phyloP scores from a whole-genome alignment of 2,797 vertebrate species.

The Astyanax mexicanus region DNA sequence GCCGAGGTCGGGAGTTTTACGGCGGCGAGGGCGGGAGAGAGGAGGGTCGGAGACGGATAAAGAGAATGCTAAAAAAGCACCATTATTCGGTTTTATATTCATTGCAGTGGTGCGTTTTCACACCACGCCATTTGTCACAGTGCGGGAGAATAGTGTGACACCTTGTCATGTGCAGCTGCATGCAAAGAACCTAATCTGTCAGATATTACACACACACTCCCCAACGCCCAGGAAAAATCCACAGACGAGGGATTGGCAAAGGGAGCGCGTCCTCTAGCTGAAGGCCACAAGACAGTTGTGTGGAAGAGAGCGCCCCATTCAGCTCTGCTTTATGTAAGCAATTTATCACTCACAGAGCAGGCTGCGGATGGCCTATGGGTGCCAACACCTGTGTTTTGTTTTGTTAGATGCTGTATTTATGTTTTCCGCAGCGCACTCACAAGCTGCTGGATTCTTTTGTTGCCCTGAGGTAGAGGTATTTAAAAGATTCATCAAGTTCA shows the following conservation, averaged over 20 bases:
- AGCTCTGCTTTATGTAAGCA: conserved; percentile 32
- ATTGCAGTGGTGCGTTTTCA: neutral
- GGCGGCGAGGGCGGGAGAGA: neutral
- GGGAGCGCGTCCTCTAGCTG: conserved; percentile 25
- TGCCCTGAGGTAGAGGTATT: neutral
- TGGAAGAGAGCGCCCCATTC: conserved; percentile 16
- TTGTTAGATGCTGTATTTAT: conserved; percentile 33
- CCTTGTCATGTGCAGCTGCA: conserved; percentile 7
- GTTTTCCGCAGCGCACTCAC: conserved; percentile 6
- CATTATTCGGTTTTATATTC: conserved; percentile 5
- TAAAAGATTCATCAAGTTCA: neutral
- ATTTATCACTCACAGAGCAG: conserved; percentile 34
- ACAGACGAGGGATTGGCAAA: neutral
- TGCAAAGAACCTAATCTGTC: conserved; percentile 21
- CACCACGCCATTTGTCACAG: conserved; percentile 15
- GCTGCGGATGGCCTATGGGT: conserved; percentile 1
- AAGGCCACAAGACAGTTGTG: conserved; percentile 26
- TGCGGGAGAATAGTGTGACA: neutral
- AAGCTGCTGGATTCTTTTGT: conserved; percentile 12
- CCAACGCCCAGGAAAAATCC: conserved; percentile 10
- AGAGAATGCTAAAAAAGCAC: neutral
- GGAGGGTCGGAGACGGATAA: neutral
- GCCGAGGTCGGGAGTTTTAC: neutral
- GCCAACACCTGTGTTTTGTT: conserved; percentile 35
- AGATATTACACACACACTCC: neutral